These are phyloP conservation scores for Rhynchomys soricoides DNA, from an alignment of 2,113 vertebrate genomes.

Conservation along the genomic window DNA sequence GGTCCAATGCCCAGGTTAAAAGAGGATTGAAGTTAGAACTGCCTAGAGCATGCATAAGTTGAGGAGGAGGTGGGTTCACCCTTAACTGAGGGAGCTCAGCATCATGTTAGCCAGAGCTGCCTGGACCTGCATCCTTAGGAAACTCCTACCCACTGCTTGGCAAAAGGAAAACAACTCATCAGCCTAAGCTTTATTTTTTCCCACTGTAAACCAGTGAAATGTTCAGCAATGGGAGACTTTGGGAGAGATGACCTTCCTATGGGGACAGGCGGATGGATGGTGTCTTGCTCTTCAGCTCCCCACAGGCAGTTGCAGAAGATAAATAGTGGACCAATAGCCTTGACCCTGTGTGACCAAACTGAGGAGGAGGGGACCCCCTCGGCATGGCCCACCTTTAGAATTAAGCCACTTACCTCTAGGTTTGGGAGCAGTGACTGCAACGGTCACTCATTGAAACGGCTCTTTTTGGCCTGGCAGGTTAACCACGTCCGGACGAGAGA, in stretches of 20 bases:
- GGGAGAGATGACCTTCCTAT: accelerated
- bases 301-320: neutral
- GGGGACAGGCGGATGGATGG: too few species aligned
- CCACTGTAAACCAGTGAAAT: neutral
- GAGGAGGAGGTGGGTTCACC: neutral
- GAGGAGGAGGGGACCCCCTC: neutral
- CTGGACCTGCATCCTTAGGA: neutral
- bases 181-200: neutral
- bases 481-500: conserved; percentile 98
- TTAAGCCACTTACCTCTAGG: neutral
- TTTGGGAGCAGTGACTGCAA: neutral
- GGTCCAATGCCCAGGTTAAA: neutral
- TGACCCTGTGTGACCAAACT: accelerated
- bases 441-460: neutral
- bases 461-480: conserved; percentile 86
- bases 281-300: neutral
- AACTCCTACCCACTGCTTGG: neutral
- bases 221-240: neutral
- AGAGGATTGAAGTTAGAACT: neutral
- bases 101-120: neutral
- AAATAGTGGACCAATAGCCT: neutral
- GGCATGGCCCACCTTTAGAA: neutral
- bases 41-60: accelerated
- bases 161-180: neutral
- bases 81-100: neutral